Evolutionary conservation across 1,140 invertebrate species (phyloP).

Genomic region (Myzus persicae): DNA sequence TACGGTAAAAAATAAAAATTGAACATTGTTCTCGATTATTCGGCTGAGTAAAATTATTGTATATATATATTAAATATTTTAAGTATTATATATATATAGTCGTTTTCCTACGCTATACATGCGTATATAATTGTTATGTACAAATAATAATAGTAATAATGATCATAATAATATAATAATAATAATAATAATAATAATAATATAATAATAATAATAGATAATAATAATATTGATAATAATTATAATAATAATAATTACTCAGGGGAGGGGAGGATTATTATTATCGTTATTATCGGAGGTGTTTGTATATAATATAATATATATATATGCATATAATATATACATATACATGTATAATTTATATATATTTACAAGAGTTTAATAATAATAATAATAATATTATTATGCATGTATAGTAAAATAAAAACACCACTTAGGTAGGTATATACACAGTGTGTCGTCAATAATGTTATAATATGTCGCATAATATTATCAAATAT

Average conservation of each 20-base stretch:
- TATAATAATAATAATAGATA: slow-evolving; percentile 4
- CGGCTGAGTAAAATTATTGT: neutral
- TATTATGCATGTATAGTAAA: slow-evolving; percentile 41
- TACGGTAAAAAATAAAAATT: neutral
- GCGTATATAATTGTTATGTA: neutral
- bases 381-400: neutral
- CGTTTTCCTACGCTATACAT: slow-evolving; percentile 7
- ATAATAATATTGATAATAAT: slow-evolving; percentile 13
- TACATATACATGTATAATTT: neutral
- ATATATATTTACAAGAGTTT: slow-evolving; percentile 32
- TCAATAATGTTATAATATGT: slow-evolving; percentile 5
- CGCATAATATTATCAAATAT: neutral
- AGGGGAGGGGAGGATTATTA: slow-evolving; percentile 12
- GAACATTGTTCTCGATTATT: neutral
- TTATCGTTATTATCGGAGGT: neutral
- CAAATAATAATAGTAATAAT: slow-evolving; percentile 24
- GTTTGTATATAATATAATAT: neutral
- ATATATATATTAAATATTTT: neutral
- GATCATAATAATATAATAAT: neutral
- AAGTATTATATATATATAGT: neutral
- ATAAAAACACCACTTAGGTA: slow-evolving; percentile 20
- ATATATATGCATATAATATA: neutral
- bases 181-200: slow-evolving; percentile 30
- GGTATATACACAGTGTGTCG: slow-evolving; percentile 25
- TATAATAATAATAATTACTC: neutral